Evolutionary conservation across 1,140 invertebrate species (phyloP).

Genomic region (Megathymus violae): DNA sequence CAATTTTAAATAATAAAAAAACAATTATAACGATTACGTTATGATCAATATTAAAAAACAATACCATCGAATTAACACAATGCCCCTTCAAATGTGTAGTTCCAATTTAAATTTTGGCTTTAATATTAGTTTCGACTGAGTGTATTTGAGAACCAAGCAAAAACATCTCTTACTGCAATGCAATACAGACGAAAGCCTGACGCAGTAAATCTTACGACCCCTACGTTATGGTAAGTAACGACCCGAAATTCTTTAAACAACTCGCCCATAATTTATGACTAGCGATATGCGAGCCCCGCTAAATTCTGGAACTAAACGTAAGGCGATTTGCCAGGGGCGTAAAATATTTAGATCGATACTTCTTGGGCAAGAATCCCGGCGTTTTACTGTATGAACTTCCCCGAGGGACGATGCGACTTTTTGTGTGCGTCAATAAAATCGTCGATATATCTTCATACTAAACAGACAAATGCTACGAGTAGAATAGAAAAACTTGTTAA

Average conservation of each 20-base stretch:
- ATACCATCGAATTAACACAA: too few relatives aligned
- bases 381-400: slow-evolving; percentile 21
- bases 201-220: neutral
- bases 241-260: slow-evolving; percentile 18
- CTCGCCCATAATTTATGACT: slow-evolving; percentile 20
- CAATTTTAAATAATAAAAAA: too few relatives aligned
- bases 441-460: slow-evolving; percentile 1
- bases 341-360: slow-evolving; percentile 22
- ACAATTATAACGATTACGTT: too few relatives aligned
- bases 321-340: slow-evolving; percentile 22
- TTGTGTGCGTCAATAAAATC: slow-evolving; percentile 13
- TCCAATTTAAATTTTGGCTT: too few relatives aligned
- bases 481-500: too few relatives aligned
- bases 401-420: slow-evolving; percentile 11
- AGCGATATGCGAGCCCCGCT: slow-evolving; percentile 15
- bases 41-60: too few relatives aligned
- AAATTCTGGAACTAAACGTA: slow-evolving; percentile 21
- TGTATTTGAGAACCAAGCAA: slow-evolving; percentile 3
- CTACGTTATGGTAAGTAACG: slow-evolving; percentile 17
- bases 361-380: slow-evolving; percentile 6
- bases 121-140: too few relatives aligned
- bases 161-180: neutral
- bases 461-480: too few relatives aligned
- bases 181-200: neutral
- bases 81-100: too few relatives aligned